These are phyloP conservation scores for Aspidiotus rigidus DNA, from an alignment of 2,888 invertebrate species.

Conservation along the genomic window DNA sequence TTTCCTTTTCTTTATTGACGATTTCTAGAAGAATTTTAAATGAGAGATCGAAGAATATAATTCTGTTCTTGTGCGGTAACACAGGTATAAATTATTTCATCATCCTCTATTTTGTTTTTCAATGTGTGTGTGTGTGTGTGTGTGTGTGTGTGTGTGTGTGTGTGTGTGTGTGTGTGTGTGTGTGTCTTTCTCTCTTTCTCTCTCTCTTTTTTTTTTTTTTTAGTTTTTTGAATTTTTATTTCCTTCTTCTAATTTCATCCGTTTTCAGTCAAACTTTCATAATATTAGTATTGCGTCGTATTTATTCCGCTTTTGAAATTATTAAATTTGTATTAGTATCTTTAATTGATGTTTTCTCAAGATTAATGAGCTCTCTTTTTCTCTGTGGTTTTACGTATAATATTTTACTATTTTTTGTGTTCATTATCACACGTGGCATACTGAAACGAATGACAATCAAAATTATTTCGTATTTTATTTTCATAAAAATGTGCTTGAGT, in stretches of 20 bases:
- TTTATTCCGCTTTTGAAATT: neutral
- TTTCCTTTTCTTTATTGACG: slow-evolving; percentile 1
- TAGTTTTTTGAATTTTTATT: slow-evolving; percentile 38
- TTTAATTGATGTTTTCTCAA: neutral
- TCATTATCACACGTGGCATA: slow-evolving; percentile 15
- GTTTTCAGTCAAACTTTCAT: slow-evolving; percentile 35
- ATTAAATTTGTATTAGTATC: neutral
- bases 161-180: too few relatives aligned
- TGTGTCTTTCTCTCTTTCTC: slow-evolving; percentile 18
- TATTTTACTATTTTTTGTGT: slow-evolving; percentile 19
- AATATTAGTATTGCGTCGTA: slow-evolving; percentile 16
- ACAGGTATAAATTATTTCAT: too few relatives aligned
- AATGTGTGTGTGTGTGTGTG: too few relatives aligned
- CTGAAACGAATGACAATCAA: slow-evolving; percentile 3
- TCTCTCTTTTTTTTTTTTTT: slow-evolving; percentile 11
- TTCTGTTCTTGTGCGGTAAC: too few relatives aligned
- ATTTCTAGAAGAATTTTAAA: slow-evolving; percentile 3
- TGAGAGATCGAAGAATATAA: neutral
- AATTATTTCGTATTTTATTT: slow-evolving; percentile 13
- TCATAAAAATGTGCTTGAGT: slow-evolving; percentile 2
- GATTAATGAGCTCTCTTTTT: neutral
- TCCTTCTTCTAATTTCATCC: slow-evolving; percentile 22
- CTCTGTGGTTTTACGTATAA: neutral
- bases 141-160: too few relatives aligned
- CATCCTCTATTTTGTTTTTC: neutral